These are phyloP conservation scores for Gastracanthus pulcherrimus DNA, from an alignment of 2,888 invertebrate species.

Conservation along the genomic window DNA sequence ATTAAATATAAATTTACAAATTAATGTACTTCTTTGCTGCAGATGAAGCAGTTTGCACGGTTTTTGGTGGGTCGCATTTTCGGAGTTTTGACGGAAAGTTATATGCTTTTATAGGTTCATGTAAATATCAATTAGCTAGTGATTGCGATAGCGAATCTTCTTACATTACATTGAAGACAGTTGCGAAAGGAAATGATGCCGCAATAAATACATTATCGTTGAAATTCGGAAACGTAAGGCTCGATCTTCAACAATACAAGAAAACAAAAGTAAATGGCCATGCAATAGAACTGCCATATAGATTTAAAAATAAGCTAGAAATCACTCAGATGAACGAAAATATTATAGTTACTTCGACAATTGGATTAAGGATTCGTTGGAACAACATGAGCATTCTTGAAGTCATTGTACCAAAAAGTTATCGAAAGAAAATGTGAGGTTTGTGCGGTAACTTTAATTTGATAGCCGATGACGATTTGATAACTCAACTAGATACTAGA, in stretches of 20 bases:
- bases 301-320: conserved; percentile 77
- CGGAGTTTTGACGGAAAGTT: conserved; percentile 96
- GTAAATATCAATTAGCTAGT: conserved; percentile 92
- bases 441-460: conserved; percentile 97
- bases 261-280: conserved; percentile 92
- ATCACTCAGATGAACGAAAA: conserved; percentile 84
- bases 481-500: conserved; percentile 77
- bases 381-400: conserved; percentile 95
- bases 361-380: conserved; percentile 93
- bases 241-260: conserved; percentile 91
- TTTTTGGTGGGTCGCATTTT: conserved; percentile 97
- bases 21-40: neutral
- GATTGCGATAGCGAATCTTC: conserved; percentile 90
- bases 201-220: conserved; percentile 92
- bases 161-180: conserved; percentile 81
- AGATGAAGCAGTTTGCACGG: conserved; percentile 84
- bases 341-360: conserved; percentile 83
- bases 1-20: neutral
- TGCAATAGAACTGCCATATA: conserved; percentile 85
- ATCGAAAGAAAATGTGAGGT: conserved; percentile 91
- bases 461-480: conserved; percentile 90
- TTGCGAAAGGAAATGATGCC: conserved; percentile 89
- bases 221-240: conserved; percentile 84
- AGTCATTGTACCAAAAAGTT: conserved; percentile 85
- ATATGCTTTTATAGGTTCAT: conserved; percentile 95